phyloP scores from a whole-genome alignment of 2,113 vertebrate genomes.

The Corynorhinus townsendii region DNA sequence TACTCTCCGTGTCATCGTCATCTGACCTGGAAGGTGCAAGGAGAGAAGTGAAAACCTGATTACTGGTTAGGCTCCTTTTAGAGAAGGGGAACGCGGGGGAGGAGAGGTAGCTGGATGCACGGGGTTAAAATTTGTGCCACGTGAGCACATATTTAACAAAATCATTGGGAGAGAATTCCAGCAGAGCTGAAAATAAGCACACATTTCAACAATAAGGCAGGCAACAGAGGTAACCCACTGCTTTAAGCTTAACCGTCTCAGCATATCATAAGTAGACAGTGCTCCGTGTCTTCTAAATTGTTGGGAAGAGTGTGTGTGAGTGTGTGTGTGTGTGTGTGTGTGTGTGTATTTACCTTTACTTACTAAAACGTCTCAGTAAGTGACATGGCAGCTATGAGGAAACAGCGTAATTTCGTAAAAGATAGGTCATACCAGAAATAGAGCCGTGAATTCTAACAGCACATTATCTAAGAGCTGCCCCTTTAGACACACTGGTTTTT shows the following conservation, averaged over 20 bases:
- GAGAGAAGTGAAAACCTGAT: constrained; percentile 49
- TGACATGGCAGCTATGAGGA: constrained; percentile 57
- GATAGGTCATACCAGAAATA: constrained; percentile 38
- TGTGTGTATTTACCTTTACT: constrained; percentile 68
- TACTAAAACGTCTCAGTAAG: constrained; percentile 68
- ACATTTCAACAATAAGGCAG: background rate
- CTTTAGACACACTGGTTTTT: background rate
- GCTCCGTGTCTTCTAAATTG: constrained; percentile 41
- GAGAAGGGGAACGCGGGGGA: background rate
- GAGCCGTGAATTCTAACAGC: constrained; percentile 25
- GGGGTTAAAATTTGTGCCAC: background rate
- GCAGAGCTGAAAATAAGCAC: background rate
- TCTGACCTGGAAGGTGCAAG: constrained; percentile 77
- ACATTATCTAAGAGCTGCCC: background rate
- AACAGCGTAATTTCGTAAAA: constrained; percentile 41
- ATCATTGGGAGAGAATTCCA: background rate
- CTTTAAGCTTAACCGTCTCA: constrained; percentile 46
- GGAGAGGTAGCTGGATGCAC: no score
- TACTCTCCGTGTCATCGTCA: constrained; percentile 84
- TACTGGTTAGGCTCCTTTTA: background rate
- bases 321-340: no score
- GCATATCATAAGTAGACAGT: constrained; percentile 49
- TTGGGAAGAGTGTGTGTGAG: no score
- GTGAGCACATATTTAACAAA: background rate
- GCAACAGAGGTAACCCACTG: background rate